phyloP scores from a whole-genome alignment of 2,888 invertebrate species.

The Cheilosia urbana region DNA sequence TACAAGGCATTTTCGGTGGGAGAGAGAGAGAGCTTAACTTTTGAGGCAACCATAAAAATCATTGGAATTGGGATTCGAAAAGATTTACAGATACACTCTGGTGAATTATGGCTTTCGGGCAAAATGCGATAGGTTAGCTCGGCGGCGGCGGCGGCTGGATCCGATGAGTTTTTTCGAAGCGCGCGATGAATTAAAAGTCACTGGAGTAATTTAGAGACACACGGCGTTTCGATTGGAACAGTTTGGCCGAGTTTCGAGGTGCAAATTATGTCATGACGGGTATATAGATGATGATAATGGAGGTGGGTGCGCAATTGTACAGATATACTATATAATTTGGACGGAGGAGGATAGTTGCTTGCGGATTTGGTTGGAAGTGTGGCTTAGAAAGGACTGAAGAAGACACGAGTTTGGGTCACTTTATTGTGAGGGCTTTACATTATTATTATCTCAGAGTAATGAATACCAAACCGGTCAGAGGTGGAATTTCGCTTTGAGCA shows the following conservation, averaged over 20 bases:
- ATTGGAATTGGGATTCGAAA: slow-evolving; percentile 70
- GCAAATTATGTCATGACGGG: slow-evolving; percentile 66
- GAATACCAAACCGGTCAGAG: too few relatives aligned
- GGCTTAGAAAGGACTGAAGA: neutral
- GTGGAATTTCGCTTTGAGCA: too few relatives aligned
- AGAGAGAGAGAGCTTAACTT: slow-evolving; percentile 35
- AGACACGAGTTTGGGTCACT: too few relatives aligned
- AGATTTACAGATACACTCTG: slow-evolving; percentile 75
- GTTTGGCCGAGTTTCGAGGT: slow-evolving; percentile 55
- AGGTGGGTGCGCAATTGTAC: neutral
- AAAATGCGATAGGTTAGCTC: slow-evolving; percentile 69
- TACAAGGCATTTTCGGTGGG: slow-evolving; percentile 3
- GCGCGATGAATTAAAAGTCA: slow-evolving; percentile 70
- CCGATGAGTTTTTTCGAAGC: slow-evolving; percentile 26
- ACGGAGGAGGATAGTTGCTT: neutral
- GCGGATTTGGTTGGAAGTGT: neutral
- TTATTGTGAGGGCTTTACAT: too few relatives aligned
- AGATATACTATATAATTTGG: neutral
- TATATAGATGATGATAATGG: neutral
- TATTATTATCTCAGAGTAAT: too few relatives aligned
- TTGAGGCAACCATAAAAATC: slow-evolving; percentile 62
- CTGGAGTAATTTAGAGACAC: slow-evolving; percentile 47
- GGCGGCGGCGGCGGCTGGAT: slow-evolving; percentile 7
- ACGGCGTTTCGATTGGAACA: slow-evolving; percentile 1
- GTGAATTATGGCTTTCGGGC: slow-evolving; percentile 63